These are phyloP conservation scores for Thaumetopoea pityocampa DNA, from an alignment of 1,140 invertebrate genomes.

Conservation along the genomic window DNA sequence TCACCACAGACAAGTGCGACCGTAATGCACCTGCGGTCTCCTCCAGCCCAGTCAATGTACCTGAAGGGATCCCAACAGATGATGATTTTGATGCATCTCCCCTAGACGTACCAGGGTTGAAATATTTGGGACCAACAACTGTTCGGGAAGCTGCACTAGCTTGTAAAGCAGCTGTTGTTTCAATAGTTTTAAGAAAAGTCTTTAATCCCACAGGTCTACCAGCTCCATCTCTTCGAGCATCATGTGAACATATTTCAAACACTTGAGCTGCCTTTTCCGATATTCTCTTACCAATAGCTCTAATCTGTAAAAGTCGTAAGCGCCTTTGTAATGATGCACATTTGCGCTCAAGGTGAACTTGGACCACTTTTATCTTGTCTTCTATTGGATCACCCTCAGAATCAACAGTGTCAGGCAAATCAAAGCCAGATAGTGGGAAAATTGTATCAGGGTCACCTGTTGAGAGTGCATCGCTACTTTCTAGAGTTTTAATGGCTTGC, in stretches of 20 bases:
- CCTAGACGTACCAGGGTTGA: conserved; percentile 80
- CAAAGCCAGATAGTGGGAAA: conserved; percentile 78
- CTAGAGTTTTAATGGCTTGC: conserved; percentile 82
- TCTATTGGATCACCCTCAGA: conserved; percentile 67
- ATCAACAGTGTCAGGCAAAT: conserved; percentile 74
- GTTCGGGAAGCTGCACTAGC: conserved; percentile 53
- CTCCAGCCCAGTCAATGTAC: conserved; percentile 77
- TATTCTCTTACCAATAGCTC: conserved; percentile 83
- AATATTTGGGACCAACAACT: conserved; percentile 68
- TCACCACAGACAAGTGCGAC: conserved; percentile 82
- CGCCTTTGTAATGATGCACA: conserved; percentile 84
- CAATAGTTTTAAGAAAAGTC: conserved; percentile 56
- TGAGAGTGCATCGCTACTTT: conserved; percentile 67
- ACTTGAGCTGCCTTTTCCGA: conserved; percentile 84
- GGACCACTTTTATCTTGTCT: conserved; percentile 71
- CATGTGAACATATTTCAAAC: conserved; percentile 80
- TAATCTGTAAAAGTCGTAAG: conserved; percentile 84
- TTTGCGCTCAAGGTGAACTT: conserved; percentile 80
- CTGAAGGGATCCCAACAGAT: conserved; percentile 56
- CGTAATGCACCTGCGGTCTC: conserved; percentile 82
- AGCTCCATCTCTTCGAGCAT: conserved; percentile 49
- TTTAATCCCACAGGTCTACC: conserved; percentile 53
- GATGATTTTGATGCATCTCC: conserved; percentile 59
- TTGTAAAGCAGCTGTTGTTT: conserved; percentile 58
- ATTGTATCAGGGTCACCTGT: conserved; percentile 76